Base-by-base conservation (phyloP, 2,888 invertebrate species). In the Fragum sueziense region DNA sequence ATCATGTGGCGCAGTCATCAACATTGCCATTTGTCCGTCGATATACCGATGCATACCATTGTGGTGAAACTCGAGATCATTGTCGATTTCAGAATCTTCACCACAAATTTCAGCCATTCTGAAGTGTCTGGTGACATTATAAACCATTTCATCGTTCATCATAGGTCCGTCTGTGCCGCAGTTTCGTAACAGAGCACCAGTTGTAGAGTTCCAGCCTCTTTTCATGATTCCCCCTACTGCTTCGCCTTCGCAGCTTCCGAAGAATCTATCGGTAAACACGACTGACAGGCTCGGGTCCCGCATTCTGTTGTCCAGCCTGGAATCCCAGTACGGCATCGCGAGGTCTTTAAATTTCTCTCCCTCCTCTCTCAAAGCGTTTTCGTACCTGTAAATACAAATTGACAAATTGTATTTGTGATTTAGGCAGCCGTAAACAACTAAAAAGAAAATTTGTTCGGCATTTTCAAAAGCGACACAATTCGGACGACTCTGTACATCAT, bases 291-390 rank as follows among this genome's bases (percentile, higher is more conserved):
- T 34, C 6, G 88, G 74, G 37, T 80, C 80, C 1, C 84, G 68
- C 84, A 87, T 85, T 29, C 80, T 65, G 2, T 61, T 70, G 59
- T 90, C 90, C 20, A 90, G 65, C 2, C 86, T 79, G 7, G 86
- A 86, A 75, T 90, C 90, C 88, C 89, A 89, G 82, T 88, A 91
- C 0, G 91, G 90, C 3, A 91, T 34, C 9, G 87, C 84, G 0
- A 90, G 82, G 7, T 79, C 70, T 6, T 81, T 81, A 17, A 88
- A 86, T 22, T 74, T 47, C 0, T 87, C 87, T 14, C 87, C 88
- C 51, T 89, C 86, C 20, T 88, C 87, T 51, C 82, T 72, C 7
- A 91, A 79, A 31, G 89, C 89, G 4, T 88, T 85, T 75, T 91
- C 90, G 70, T 84, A 87, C 86, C 90, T 90, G 75, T 27, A 17